phyloP scores from a whole-genome alignment of 2,888 invertebrate species.

The Hyposoter didymator region DNA sequence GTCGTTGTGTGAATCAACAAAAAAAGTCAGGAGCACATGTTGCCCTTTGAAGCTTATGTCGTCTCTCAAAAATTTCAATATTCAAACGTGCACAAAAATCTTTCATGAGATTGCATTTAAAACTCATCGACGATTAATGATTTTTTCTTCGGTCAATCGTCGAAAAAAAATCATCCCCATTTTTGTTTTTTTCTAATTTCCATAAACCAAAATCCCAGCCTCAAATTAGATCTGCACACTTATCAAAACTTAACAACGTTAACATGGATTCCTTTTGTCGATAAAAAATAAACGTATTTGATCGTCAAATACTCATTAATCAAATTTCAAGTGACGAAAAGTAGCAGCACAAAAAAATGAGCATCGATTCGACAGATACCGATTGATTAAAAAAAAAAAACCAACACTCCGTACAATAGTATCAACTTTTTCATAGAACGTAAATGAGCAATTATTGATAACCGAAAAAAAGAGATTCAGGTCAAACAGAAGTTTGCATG shows the following conservation, averaged over 20 bases:
- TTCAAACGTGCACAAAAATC: neutral
- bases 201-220: neutral
- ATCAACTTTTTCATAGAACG: neutral
- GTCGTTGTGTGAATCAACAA: constrained; percentile 7
- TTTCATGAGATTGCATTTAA: neutral
- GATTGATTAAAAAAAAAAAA: neutral
- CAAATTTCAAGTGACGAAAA: neutral
- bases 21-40: neutral
- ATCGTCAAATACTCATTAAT: neutral
- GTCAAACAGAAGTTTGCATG: neutral
- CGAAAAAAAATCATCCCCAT: neutral
- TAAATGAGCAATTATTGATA: constrained; percentile 32
- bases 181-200: neutral
- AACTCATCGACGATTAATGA: neutral
- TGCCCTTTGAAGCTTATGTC: neutral
- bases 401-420: neutral
- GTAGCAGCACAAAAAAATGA: neutral
- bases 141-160: neutral
- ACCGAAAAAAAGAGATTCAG: neutral
- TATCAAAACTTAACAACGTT: neutral
- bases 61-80: neutral
- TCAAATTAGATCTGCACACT: neutral
- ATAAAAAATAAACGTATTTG: neutral
- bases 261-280: neutral
- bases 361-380: neutral